These are phyloP conservation scores for Perognathus longimembris DNA, from an alignment of 2,113 vertebrate genomes.

Conservation along the genomic window DNA sequence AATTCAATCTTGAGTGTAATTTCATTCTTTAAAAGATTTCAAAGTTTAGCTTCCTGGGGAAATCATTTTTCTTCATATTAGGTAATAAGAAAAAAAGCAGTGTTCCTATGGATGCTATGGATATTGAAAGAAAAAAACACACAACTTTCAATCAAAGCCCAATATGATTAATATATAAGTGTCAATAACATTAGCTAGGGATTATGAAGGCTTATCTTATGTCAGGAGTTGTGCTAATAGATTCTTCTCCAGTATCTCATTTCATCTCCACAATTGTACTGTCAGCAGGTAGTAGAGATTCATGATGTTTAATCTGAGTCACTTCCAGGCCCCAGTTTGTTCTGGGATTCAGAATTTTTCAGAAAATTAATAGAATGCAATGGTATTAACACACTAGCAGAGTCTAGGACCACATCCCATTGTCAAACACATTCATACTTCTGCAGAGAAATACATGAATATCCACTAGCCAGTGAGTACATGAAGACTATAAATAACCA, in stretches of 20 bases:
- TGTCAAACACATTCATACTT: slow-evolving; percentile 1
- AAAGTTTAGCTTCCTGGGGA: slow-evolving; percentile 42
- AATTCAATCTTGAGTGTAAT: slow-evolving; percentile 4
- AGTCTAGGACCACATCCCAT: background rate
- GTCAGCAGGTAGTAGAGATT: background rate
- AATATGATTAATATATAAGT: slow-evolving; percentile 9
- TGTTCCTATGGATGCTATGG: background rate
- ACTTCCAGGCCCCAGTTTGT: background rate
- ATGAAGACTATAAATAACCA: background rate
- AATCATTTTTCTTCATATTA: background rate
- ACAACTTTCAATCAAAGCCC: background rate
- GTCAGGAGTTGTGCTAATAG: background rate
- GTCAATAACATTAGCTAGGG: background rate
- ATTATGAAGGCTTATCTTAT: background rate
- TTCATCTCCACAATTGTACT: slow-evolving; percentile 4
- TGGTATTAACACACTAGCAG: background rate
- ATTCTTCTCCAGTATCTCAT: slow-evolving; percentile 7
- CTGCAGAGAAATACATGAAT: background rate
- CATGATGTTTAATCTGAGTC: background rate
- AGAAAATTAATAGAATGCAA: background rate
- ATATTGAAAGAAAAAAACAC: background rate
- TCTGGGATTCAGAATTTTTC: background rate
- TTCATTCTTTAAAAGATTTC: slow-evolving; percentile 50
- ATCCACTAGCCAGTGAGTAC: background rate
- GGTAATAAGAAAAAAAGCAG: background rate